Base-by-base conservation (phyloP, 1,140 invertebrate genomes). In the Achroia grisella region DNA sequence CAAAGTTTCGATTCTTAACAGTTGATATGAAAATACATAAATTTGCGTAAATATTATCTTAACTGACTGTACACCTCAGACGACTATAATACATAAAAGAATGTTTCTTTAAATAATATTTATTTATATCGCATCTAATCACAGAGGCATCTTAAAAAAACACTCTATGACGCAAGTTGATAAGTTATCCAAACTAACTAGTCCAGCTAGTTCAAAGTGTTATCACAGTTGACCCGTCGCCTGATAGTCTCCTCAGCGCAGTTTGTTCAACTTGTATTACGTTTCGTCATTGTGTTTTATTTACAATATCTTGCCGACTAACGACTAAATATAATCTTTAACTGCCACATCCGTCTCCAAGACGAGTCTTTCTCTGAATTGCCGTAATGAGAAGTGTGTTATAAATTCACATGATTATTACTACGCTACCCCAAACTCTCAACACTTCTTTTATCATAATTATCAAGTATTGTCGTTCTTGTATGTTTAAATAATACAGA, bases 251-350 rank as follows among this genome's bases (percentile, higher is more conserved):
- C 34, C 62, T 55, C 34, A 67, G 61, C 49, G 31, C 71, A 79
- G 75, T 82, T 82, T 81, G 75, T 81, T 83, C 76, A 81, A 83
- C 77, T 66, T 77, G 59, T 45, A 33, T 27, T 50, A 50, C 33
- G 52, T 63, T 62, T 56, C 53, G 56, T 71, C 63, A 63, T 52
- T 36, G 33, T 32, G 61, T 54, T 58, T 70, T 75, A 77, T 81
- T 77, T 77, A 73, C 65, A 56, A 62, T 57, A 49, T 59, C 42
- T 52, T 62, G 48, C 47, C 48, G 49, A 57, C 43, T 40, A 52
- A 14, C 48, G 43, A 23, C 56, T 61, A 60, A 62, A 72, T 58
- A 66, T 68, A 68, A 57, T 56, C 53, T 32, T 30, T 56, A 54
- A 55, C 42, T 50, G 53, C 48, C 52, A 44, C 57, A 64, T 67